Conservation (phyloP, 2,113 vertebrate genomes). For the Actenoides hombroni region DNA sequence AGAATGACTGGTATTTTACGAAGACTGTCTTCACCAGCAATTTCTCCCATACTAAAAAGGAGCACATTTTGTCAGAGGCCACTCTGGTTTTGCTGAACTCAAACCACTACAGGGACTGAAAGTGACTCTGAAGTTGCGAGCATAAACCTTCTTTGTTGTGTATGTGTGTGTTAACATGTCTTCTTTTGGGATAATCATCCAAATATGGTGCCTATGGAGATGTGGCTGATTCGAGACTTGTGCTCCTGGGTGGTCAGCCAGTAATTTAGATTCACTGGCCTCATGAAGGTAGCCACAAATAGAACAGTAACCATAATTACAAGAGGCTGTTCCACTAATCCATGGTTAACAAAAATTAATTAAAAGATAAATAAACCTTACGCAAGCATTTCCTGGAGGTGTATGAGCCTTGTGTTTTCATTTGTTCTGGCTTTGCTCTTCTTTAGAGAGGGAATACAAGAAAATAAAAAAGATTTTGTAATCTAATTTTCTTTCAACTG, state of each 20-base stretch:
- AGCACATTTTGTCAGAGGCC: conserved; percentile 67
- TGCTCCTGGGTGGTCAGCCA: conserved; percentile 77
- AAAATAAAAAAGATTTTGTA: neutral
- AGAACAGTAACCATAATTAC: conserved; percentile 76
- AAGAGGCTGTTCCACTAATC: conserved; percentile 74
- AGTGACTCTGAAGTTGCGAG: conserved; percentile 65
- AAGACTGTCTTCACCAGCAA: conserved; percentile 14
- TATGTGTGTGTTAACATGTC: conserved; percentile 44
- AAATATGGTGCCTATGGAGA: conserved; percentile 70
- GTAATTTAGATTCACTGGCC: conserved; percentile 78
- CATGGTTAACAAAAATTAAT: conserved; percentile 73
- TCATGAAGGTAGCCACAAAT: conserved; percentile 77
- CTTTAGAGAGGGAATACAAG: neutral
- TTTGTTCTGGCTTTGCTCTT: conserved; percentile 36
- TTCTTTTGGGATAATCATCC: conserved; percentile 70
- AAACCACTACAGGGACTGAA: conserved; percentile 66
- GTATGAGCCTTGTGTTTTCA: conserved; percentile 30
- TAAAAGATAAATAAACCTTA: conserved; percentile 74
- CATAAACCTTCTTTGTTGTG: conserved; percentile 62
- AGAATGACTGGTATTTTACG: neutral
- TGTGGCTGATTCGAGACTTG: conserved; percentile 67
- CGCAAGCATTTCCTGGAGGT: conserved; percentile 68
- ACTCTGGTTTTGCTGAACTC: conserved; percentile 77
- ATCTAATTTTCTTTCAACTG: conserved; percentile 56
- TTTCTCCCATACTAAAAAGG: conserved; percentile 32